Evolutionary conservation across 2,113 vertebrate genomes (phyloP).

Genomic region (Labeo catla): DNA sequence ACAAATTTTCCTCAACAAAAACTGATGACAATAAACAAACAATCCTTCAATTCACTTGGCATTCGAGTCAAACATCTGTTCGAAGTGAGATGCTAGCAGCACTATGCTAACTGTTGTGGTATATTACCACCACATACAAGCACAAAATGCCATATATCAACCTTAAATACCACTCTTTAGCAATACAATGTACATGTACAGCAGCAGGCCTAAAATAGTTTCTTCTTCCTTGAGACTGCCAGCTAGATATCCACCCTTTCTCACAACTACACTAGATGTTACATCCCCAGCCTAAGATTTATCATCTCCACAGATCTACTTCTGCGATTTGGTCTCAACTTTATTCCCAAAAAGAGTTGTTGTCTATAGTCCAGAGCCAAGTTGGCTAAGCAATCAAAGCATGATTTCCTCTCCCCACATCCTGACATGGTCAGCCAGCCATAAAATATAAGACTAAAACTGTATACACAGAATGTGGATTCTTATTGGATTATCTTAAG

Average conservation of each 20-base stretch:
- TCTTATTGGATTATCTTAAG: not conserved
- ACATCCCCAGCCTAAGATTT: no score
- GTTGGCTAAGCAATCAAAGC: conserved; percentile 1
- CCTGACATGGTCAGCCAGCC: not conserved
- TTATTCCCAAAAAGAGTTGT: not conserved
- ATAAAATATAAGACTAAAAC: not conserved
- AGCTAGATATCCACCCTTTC: not conserved
- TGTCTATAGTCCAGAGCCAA: conserved; percentile 12
- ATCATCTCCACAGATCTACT: not conserved
- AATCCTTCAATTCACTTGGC: no score
- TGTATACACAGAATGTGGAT: not conserved
- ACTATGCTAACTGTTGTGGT: not conserved
- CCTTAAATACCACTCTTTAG: not conserved
- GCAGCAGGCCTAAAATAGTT: not conserved
- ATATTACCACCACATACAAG: not conserved
- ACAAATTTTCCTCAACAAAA: not conserved
- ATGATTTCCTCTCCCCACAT: not conserved
- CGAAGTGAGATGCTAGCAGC: not conserved
- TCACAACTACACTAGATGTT: not conserved
- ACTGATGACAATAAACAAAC: no score
- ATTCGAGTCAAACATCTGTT: no score
- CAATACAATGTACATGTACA: not conserved
- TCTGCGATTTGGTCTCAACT: not conserved
- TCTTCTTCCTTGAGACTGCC: not conserved
- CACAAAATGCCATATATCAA: not conserved